Evolutionary conservation across 2,888 invertebrate genomes (phyloP).

Genomic region (Apantesis nais): DNA sequence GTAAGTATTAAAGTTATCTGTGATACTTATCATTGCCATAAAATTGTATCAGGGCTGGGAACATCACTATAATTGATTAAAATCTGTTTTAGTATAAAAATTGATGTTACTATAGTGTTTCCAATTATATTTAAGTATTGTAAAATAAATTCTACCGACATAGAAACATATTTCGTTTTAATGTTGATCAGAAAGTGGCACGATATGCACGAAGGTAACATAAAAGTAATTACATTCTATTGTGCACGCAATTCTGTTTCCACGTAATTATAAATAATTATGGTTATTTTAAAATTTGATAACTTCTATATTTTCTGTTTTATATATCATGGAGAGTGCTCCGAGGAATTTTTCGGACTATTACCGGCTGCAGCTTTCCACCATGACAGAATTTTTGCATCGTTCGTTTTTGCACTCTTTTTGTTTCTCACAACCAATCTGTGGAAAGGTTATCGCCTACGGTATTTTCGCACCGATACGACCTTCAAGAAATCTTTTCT

Average conservation of each 20-base stretch:
- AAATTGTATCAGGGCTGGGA: slow-evolving; percentile 35
- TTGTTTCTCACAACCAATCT: too few relatives aligned
- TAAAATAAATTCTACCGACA: not conserved
- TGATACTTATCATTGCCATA: slow-evolving; percentile 37
- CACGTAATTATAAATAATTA: not conserved
- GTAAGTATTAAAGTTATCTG: slow-evolving; percentile 40
- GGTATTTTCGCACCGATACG: too few relatives aligned
- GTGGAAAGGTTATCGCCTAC: too few relatives aligned
- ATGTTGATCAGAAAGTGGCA: not conserved
- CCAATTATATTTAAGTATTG: slow-evolving; percentile 11
- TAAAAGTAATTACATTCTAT: not conserved
- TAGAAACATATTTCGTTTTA: not conserved
- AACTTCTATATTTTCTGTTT: not conserved
- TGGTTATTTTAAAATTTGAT: not conserved
- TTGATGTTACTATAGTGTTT: slow-evolving; percentile 15
- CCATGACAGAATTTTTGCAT: too few relatives aligned
- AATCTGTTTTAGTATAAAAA: slow-evolving; percentile 26
- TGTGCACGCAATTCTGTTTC: not conserved
- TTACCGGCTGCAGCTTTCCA: too few relatives aligned
- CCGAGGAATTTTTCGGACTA: too few relatives aligned
- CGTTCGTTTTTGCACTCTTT: too few relatives aligned
- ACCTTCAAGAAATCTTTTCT: too few relatives aligned
- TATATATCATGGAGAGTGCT: too few relatives aligned
- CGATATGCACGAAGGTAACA: not conserved
- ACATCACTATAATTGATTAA: slow-evolving; percentile 37